Percentiles rank a stretch among this genome's conserved stretches.
phyloP scores from a whole-genome alignment of 1,140 invertebrate species.

The Adoxophyes honmai region DNA sequence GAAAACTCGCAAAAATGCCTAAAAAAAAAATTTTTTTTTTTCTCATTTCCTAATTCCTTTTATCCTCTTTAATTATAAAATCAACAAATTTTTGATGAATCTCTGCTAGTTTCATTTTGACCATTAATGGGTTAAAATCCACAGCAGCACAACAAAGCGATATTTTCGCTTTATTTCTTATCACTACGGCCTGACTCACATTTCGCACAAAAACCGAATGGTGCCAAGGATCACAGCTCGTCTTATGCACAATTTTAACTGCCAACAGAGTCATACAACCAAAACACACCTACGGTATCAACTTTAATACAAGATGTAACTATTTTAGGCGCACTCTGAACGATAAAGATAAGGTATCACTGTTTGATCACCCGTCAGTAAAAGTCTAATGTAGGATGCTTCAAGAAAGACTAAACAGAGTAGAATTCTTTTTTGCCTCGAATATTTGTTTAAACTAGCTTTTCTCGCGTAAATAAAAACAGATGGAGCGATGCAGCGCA shows the following conservation, averaged over 20 bases:
- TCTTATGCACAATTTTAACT: not conserved
- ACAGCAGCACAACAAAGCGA: no score
- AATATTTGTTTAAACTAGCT: constrained; percentile 18
- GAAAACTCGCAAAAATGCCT: no score
- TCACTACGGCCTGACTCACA: not conserved
- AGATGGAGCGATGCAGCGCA: constrained; percentile 23
- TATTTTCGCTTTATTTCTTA: constrained; percentile 9
- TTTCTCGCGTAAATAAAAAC: constrained; percentile 17
- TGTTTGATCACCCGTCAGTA: not conserved
- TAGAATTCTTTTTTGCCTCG: constrained; percentile 3
- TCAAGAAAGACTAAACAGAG: not conserved
- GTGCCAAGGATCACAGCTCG: constrained; percentile 8
- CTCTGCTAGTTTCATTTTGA: no score
- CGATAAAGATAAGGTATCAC: constrained; percentile 3
- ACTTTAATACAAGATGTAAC: constrained; percentile 2
- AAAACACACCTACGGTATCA: not conserved
- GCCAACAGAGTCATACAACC: not conserved
- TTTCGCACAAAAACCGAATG: not conserved
- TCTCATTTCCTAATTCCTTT: no score
- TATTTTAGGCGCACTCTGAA: constrained; percentile 3
- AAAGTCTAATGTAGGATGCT: not conserved
- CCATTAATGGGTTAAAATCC: no score
- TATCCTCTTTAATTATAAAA: no score
- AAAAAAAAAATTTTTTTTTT: no score
- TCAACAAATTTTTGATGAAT: no score